These are phyloP conservation scores for Bombyx mandarina DNA, from an alignment of 1,140 invertebrate species.

Conservation along the genomic window DNA sequence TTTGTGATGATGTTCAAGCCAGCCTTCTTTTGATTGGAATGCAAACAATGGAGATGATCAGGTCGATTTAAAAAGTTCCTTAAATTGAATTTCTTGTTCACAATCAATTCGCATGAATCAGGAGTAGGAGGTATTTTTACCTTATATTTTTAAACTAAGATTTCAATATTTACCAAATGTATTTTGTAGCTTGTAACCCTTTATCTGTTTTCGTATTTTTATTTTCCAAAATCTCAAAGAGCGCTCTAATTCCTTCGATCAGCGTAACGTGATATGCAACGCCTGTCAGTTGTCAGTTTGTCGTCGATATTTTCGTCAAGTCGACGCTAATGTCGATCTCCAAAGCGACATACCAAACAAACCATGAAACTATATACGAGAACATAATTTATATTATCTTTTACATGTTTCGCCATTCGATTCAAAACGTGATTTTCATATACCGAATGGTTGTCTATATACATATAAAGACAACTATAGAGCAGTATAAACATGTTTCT, in stretches of 20 bases:
- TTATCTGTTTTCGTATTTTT: too few relatives aligned
- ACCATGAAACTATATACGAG: conserved; percentile 28
- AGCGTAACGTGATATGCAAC: conserved; percentile 42
- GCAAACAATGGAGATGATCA: conserved; percentile 29
- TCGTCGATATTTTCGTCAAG: conserved; percentile 52
- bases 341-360: conserved; percentile 35
- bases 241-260: conserved; percentile 27
- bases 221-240: conserved; percentile 26
- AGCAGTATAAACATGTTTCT: too few relatives aligned
- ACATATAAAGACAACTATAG: too few relatives aligned
- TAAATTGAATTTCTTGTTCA: neutral
- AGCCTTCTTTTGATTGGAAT: conserved; percentile 16
- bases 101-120: too few relatives aligned
- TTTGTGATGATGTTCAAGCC: conserved; percentile 7
- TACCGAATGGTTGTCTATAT: too few relatives aligned
- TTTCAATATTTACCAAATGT: neutral
- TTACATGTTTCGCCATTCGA: too few relatives aligned
- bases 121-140: too few relatives aligned
- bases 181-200: too few relatives aligned
- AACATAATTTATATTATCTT: conserved; percentile 15
- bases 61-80: conserved; percentile 13
- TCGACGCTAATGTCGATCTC: conserved; percentile 20
- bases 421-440: too few relatives aligned
- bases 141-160: too few relatives aligned
- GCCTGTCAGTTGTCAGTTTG: conserved; percentile 37